A percentile compares a stretch with the other conserved stretches of the same genome.
Evolutionary conservation across 92 coral and sea anemone species (phyloP).

Genomic region (Muricea muricata): DNA sequence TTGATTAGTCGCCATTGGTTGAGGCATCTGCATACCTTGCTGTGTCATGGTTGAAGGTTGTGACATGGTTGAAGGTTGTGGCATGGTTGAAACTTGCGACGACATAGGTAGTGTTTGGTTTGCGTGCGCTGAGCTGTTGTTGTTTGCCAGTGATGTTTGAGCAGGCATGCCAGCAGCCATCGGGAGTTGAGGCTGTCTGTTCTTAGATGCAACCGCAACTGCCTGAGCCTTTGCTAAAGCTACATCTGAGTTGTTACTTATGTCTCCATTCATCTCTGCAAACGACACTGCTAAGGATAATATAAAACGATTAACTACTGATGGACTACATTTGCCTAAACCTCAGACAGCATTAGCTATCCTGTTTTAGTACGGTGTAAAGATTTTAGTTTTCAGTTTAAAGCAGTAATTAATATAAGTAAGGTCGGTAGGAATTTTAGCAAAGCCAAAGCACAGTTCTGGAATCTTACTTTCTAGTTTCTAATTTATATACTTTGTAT

Average conservation of each 20-base stretch:
- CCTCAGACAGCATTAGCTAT: too few relatives aligned
- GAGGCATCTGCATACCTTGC: slow-evolving; percentile 41
- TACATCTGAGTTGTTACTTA: slow-evolving; percentile 60
- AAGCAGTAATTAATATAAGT: too few relatives aligned
- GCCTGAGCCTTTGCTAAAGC: slow-evolving; percentile 84
- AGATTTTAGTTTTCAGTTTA: too few relatives aligned
- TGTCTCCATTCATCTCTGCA: slow-evolving; percentile 90
- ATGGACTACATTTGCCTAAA: not conserved
- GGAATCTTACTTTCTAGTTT: too few relatives aligned
- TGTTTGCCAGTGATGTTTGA: slow-evolving; percentile 47
- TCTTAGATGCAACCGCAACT: slow-evolving; percentile 74
- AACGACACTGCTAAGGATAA: slow-evolving; percentile 64
- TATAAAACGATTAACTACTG: not conserved
- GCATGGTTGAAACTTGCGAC: slow-evolving; percentile 16
- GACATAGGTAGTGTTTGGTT: slow-evolving; percentile 43
- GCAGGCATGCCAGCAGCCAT: slow-evolving; percentile 49
- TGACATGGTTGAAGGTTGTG: slow-evolving; percentile 23
- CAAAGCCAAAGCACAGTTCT: too few relatives aligned
- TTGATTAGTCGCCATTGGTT: slow-evolving; percentile 41
- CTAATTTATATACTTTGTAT: too few relatives aligned
- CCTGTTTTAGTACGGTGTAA: too few relatives aligned
- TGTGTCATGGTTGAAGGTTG: slow-evolving; percentile 26
- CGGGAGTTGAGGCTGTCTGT: slow-evolving; percentile 53
- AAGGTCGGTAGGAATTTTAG: too few relatives aligned
- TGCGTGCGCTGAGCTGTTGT: slow-evolving; percentile 28